Percentiles rank a stretch among this genome's conserved stretches.
Conservation (phyloP, 2,113 vertebrate species). For the Struthio camelus region DNA sequence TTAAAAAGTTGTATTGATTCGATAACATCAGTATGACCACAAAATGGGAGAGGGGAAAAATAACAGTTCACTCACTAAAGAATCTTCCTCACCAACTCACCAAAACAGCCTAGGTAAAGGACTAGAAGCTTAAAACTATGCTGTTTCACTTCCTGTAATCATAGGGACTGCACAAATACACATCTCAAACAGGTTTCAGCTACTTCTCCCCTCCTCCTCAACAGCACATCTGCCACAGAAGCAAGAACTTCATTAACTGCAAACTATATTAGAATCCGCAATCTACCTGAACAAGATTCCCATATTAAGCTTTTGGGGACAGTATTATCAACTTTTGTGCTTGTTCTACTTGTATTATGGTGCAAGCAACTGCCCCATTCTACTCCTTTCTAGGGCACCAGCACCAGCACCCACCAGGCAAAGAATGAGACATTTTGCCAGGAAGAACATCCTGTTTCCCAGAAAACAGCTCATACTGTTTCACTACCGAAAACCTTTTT, state of each 20-base stretch:
- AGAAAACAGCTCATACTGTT: neutral
- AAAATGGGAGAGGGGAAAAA: neutral
- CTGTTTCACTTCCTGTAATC: neutral
- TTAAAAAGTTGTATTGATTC: neutral
- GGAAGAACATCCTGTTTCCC: neutral
- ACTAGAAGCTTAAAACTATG: neutral
- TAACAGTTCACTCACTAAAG: neutral
- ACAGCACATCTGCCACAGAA: accelerated
- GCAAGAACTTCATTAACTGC: neutral
- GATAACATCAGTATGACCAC: neutral
- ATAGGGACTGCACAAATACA: neutral
- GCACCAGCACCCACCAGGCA: no score
- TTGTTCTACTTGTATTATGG: neutral
- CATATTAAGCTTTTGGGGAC: neutral
- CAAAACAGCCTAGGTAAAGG: neutral
- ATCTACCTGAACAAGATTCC: neutral
- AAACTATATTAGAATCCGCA: neutral
- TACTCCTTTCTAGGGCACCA: no score
- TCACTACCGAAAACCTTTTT: neutral
- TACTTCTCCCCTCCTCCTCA: neutral
- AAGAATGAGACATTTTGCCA: no score
- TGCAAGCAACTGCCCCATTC: no score
- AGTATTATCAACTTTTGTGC: neutral
- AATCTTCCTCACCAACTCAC: neutral
- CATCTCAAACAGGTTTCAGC: neutral